Evolutionary conservation across 2,888 invertebrate genomes (phyloP), one percentile per base, ranked within the genome.

Genomic region (Julus scandinavius): DNA sequence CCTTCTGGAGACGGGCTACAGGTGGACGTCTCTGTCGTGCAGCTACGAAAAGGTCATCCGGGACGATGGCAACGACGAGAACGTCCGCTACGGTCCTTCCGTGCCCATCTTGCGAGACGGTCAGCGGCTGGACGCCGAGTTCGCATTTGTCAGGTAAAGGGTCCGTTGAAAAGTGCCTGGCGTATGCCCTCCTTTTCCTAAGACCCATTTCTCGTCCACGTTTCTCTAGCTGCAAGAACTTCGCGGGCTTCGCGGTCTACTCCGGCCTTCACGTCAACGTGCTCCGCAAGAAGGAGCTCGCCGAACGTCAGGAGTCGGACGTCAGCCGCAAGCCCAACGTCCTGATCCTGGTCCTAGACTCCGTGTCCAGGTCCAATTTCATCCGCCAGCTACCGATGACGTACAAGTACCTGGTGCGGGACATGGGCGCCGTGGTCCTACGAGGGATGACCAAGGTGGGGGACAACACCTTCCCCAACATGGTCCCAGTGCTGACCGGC

Each of bases 381-480:
- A 94, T 96, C 90, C 94, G 98, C 85, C 96, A 96, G 90, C 96
- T 98, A 96, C 96, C 96, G 0, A 94, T 94, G 91, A 96, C 96
- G 0, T 92, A 94, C 29, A 92, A 93, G 2, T 94, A 93, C 90
- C 93, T 97, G 87, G 93, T 94, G 89, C 85, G 58, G 1, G 92
- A 94, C 20, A 93, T 96, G 89, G 94, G 94, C 17, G 95, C 95
- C 72, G 94, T 96, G 87, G 97, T 97, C 91, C 93, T 98, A 91
- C 92, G 95, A 90, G 98, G 98, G 6, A 98, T 97, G 92, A 97
- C 96, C 91, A 98, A 98, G 94, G 96, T 98, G 11, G 98, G 95
- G 3, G 98, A 98, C 92, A 98, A 98, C 92, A 98, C 98, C 0
- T 98, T 96, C 92, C 97, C 97, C 0, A 98, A 98, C 92, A 92